Evolutionary conservation across 2,113 vertebrate species (phyloP).

Genomic region (Brachyhypopomus gauderio): DNA sequence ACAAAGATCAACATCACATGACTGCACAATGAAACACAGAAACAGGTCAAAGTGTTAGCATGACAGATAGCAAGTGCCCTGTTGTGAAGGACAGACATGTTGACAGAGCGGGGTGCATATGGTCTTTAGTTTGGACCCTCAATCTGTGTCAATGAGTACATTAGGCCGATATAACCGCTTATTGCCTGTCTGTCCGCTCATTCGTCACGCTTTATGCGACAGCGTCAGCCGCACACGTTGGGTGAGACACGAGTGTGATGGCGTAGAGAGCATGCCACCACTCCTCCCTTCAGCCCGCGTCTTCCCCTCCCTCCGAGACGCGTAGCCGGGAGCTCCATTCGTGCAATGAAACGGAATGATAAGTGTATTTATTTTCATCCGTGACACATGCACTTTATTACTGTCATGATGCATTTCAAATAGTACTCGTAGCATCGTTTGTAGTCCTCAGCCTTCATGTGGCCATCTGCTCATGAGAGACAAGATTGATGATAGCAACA

Average conservation of each 20-base stretch:
- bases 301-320: slow-evolving; percentile 3
- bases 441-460: slow-evolving; percentile 41
- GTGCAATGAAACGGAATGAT: slow-evolving; percentile 49
- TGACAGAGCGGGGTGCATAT: slow-evolving; percentile 65
- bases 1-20: slow-evolving; percentile 32
- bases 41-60: slow-evolving; percentile 36
- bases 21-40: slow-evolving; percentile 24
- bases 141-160: slow-evolving; percentile 66
- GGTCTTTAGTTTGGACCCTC: slow-evolving; percentile 56
- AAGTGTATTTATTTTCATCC: slow-evolving; percentile 51
- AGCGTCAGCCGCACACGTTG: slow-evolving; percentile 54
- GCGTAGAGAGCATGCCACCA: slow-evolving; percentile 31
- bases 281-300: slow-evolving; percentile 29
- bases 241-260: slow-evolving; percentile 54
- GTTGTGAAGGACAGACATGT: slow-evolving; percentile 56
- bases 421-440: slow-evolving; percentile 36
- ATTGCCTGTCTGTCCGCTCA: slow-evolving; percentile 54
- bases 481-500: slow-evolving; percentile 51
- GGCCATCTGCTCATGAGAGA: slow-evolving; percentile 52
- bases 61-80: slow-evolving; percentile 19
- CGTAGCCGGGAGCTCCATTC: slow-evolving; percentile 9
- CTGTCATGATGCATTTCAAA: slow-evolving; percentile 43
- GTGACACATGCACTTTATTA: slow-evolving; percentile 49
- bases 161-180: slow-evolving; percentile 61
- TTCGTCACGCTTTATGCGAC: slow-evolving; percentile 61